Evolutionary conservation across 2,113 vertebrate genomes (phyloP).

Genomic region (Sylvilagus bachmani): DNA sequence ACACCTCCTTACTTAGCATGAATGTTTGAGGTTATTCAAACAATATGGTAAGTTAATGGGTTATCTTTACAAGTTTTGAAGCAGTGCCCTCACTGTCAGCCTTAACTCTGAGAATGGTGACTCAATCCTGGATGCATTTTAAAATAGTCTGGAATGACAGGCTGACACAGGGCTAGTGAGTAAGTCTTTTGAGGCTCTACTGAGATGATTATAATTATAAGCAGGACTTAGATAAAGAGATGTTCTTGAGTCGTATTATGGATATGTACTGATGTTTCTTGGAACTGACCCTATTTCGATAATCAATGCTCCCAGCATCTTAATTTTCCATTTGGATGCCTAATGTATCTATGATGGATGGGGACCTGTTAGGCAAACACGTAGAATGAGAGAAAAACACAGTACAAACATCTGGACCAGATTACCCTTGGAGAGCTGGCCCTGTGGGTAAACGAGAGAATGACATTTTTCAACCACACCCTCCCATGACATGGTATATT

Average conservation of each 20-base stretch:
- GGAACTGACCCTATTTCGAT: slow-evolving; percentile 20
- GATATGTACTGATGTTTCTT: neutral
- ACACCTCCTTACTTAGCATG: neutral
- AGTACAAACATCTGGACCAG: neutral
- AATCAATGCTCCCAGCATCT: neutral
- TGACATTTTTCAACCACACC: neutral
- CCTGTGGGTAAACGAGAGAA: neutral
- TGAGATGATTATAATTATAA: neutral
- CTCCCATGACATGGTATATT: neutral
- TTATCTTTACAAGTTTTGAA: neutral
- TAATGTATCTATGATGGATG: neutral
- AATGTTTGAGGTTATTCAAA: neutral
- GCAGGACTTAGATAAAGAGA: neutral
- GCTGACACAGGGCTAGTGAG: neutral
- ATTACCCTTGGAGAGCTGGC: neutral
- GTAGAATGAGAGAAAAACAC: neutral
- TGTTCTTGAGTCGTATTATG: neutral
- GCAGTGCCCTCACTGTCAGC: neutral
- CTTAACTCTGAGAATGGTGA: neutral
- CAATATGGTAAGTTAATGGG: neutral
- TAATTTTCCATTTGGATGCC: neutral
- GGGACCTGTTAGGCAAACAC: neutral
- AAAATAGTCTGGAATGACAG: neutral
- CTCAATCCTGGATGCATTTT: neutral
- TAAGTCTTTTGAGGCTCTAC: neutral